Evolutionary conservation across 1,140 invertebrate species (phyloP), one percentile per base, ranked within the genome.

Genomic region (Pachypsylla venusta): DNA sequence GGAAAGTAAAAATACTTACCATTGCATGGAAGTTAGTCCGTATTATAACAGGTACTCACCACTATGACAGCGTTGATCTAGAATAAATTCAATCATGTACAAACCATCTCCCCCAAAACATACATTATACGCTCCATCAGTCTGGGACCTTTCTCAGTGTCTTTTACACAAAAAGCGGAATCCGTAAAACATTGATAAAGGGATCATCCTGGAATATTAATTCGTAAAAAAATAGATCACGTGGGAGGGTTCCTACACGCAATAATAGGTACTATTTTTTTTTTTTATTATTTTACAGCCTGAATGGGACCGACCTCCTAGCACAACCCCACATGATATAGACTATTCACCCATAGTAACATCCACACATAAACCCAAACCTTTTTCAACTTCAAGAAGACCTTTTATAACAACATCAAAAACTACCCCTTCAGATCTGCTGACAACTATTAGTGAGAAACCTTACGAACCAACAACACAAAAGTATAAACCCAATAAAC

Each of bases 301-400:
- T 30, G 81, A 84, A 61, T 85, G 83, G 82, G 78, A 78, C 14
- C 73, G 77, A 60, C 82, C 83, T 13, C 80, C 81, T 42, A 79
- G 79, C 35, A 84, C 82, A 1, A 70, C 76, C 24, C 65, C 76
- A 4, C 64, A 73, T 39, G 61, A 57, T 35, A 35, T 39, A 1
- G 54, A 54, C 16, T 55, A 53, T 5, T 20, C 53, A 54, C 28
- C 54, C 1, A 60, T 55, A 22, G 48, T 61, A 57, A 56, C 62
- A n/a, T 35, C 54, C 54, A 58, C 57, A 25, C 57, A 22, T 42
- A 42, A 53, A 30, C 48, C 57, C 1, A 56, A 26, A 14, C 30
- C 61, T 27, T 13, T 48, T 24, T 25, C 56, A 7, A 58, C 53
- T 16, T 22, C 63, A 19, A 30, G 57, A 14, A 12, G 30, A n/a